A percentile compares a stretch with the other conserved stretches of the same genome.
Conservation (phyloP, 2,113 vertebrate genomes). For the Syngnathoides biaculeatus region DNA sequence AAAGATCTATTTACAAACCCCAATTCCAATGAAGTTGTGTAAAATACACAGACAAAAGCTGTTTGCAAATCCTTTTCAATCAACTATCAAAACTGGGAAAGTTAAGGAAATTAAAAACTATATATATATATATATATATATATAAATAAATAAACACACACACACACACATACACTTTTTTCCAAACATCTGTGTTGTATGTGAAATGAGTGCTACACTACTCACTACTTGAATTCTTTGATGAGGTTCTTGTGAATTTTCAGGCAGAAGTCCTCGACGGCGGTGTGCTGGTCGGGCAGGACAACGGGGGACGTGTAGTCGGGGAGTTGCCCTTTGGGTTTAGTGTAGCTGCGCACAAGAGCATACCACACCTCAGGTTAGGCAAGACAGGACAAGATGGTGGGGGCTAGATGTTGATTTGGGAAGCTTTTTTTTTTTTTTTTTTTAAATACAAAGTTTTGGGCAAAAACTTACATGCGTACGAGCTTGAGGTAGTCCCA, state of each 20-base stretch:
- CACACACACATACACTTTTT: no score
- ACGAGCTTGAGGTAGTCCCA: slow-evolving; percentile 96
- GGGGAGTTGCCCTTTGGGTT: slow-evolving; percentile 98
- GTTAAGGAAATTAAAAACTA: no score
- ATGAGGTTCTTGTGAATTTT: slow-evolving; percentile 99
- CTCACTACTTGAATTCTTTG: slow-evolving; percentile 99
- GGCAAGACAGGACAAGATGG: background rate
- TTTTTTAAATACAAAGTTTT: background rate
- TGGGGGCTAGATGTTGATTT: background rate
- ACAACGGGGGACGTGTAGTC: slow-evolving; percentile 96
- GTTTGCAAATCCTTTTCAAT: no score
- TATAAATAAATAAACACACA: no score
- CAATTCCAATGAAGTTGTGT: no score
- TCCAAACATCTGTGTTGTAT: no score
- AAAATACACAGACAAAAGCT: no score
- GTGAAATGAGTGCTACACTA: slow-evolving; percentile 26
- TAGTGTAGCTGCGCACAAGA: slow-evolving; percentile 85
- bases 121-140: no score
- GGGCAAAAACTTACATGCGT: slow-evolving; percentile 83
- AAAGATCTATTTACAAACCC: no score
- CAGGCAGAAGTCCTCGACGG: slow-evolving; percentile 95
- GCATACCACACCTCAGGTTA: slow-evolving; percentile 10
- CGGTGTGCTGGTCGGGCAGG: slow-evolving; percentile 81
- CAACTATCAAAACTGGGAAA: no score
- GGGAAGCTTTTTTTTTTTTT: no score